phyloP scores from a whole-genome alignment of 2,888 invertebrate species.

The Cheilosia urbana region DNA sequence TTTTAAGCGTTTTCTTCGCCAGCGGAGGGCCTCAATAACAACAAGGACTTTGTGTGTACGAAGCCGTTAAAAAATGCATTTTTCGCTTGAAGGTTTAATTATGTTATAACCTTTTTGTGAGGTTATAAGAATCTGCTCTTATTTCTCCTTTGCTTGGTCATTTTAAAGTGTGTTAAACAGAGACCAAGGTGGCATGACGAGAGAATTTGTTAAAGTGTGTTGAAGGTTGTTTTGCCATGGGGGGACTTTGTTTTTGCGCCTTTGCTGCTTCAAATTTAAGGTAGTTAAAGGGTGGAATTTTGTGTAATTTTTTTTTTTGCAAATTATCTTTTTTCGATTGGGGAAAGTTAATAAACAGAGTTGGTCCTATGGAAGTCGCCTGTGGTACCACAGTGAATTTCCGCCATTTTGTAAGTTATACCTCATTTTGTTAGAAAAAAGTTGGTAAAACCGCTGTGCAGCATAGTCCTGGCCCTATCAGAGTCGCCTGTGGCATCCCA shows the following conservation, averaged over 20 bases:
- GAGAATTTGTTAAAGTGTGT: constrained; percentile 39
- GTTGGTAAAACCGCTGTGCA: background rate
- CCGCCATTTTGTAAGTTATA: no score
- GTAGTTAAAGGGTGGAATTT: background rate
- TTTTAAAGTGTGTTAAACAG: constrained; percentile 29
- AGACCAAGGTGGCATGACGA: constrained; percentile 32
- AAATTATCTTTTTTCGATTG: background rate
- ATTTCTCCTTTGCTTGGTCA: background rate
- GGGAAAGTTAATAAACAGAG: no score
- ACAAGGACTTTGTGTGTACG: constrained; percentile 45
- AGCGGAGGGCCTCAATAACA: background rate
- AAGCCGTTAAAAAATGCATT: constrained; percentile 45
- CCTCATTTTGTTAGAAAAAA: no score
- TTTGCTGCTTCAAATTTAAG: background rate
- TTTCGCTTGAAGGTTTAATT: constrained; percentile 63
- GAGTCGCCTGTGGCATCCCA: background rate
- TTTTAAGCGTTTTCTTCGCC: constrained; percentile 20
- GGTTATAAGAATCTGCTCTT: constrained; percentile 11
- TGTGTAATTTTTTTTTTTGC: background rate
- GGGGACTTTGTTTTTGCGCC: background rate
- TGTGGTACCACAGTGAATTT: no score
- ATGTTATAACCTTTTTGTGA: constrained; percentile 51
- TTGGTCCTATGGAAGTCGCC: no score
- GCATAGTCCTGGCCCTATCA: background rate
- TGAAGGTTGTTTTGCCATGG: constrained; percentile 12